These are phyloP conservation scores for Fistularia commersonii DNA, from an alignment of 2,797 vertebrate genomes.

Conservation along the genomic window DNA sequence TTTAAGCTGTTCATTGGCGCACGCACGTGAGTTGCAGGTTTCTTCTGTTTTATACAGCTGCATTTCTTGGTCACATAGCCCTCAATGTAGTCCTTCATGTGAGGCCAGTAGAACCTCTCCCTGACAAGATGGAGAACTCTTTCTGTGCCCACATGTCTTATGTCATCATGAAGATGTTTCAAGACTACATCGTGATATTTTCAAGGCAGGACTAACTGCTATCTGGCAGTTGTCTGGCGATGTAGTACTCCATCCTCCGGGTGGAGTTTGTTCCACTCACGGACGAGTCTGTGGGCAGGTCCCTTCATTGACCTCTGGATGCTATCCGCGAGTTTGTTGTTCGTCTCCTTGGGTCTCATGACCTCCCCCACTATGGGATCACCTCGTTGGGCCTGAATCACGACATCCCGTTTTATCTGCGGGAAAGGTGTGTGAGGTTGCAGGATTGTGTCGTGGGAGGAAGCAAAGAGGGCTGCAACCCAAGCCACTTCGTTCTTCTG, in stretches of 20 bases:
- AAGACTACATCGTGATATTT: not conserved
- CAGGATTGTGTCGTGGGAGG: not conserved
- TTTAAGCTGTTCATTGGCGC: not conserved
- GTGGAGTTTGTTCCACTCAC: constrained; percentile 4
- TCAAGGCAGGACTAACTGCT: not conserved
- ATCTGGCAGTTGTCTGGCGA: not conserved
- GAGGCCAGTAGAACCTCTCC: too few relatives aligned
- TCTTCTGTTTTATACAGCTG: too few relatives aligned
- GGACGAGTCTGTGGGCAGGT: not conserved
- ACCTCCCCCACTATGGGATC: too few relatives aligned
- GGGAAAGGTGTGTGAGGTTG: not conserved
- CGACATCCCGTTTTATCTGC: not conserved
- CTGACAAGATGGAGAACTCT: too few relatives aligned
- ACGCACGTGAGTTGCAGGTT: not conserved
- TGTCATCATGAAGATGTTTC: too few relatives aligned
- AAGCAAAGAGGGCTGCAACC: not conserved
- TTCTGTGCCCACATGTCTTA: too few relatives aligned
- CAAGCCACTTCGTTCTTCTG: too few relatives aligned
- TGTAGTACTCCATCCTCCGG: not conserved
- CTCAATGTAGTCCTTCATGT: too few relatives aligned
- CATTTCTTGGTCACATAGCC: too few relatives aligned
- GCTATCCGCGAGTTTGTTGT: too few relatives aligned
- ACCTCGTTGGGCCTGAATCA: not conserved
- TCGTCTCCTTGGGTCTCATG: too few relatives aligned
- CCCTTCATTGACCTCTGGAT: too few relatives aligned